Evolutionary conservation across 2,113 vertebrate genomes (phyloP).

Genomic region (Scartelaos histophorus): DNA sequence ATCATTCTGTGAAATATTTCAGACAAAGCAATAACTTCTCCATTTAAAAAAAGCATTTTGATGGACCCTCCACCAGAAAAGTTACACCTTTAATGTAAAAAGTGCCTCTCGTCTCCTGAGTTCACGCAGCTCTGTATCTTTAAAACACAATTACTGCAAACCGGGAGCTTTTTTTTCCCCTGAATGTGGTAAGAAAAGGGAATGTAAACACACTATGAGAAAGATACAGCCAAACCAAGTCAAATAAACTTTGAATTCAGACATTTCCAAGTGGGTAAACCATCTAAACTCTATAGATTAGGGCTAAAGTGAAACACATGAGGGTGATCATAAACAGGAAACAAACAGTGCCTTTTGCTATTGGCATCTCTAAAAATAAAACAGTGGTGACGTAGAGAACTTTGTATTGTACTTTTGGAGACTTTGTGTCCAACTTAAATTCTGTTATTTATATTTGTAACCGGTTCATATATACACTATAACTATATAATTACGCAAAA

Average conservation of each 20-base stretch:
- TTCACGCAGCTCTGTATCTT: slow-evolving; percentile 7
- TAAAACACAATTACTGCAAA: slow-evolving; percentile 8
- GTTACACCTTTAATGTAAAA: neutral
- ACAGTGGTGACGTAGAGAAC: neutral
- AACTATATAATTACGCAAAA: too few relatives aligned
- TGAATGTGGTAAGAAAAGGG: slow-evolving; percentile 26
- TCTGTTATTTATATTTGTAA: too few relatives aligned
- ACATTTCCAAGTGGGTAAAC: neutral
- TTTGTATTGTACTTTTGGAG: neutral
- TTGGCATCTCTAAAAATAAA: neutral
- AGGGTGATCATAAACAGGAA: neutral
- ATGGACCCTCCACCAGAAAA: too few relatives aligned
- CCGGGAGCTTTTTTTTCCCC: neutral
- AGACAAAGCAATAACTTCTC: too few relatives aligned
- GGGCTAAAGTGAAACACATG: neutral
- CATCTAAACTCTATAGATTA: neutral
- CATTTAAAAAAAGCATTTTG: too few relatives aligned
- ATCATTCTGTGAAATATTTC: too few relatives aligned
- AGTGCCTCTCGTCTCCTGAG: neutral
- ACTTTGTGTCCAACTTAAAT: neutral
- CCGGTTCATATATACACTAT: too few relatives aligned
- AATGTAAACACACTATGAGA: slow-evolving; percentile 50
- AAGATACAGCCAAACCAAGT: slow-evolving; percentile 8
- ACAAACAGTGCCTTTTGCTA: neutral
- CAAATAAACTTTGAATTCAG: slow-evolving; percentile 11